phyloP scores from a whole-genome alignment of 1,140 invertebrate genomes.

The Mya arenaria region DNA sequence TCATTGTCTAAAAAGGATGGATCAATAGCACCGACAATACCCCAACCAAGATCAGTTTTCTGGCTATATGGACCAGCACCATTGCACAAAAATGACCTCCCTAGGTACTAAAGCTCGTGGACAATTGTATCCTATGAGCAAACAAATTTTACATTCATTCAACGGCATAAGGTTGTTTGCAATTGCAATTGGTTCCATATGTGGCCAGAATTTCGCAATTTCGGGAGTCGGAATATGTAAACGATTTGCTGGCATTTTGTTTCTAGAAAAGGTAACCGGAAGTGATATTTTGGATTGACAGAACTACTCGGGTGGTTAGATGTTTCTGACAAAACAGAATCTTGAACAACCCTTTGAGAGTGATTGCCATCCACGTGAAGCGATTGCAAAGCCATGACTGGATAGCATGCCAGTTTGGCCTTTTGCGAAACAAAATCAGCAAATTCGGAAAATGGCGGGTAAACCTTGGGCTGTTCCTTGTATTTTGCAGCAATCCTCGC shows the following conservation, averaged over 20 bases:
- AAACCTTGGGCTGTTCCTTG: no score
- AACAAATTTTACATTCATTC: slow-evolving; percentile 6
- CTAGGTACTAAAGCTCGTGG: slow-evolving; percentile 13
- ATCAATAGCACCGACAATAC: slow-evolving; percentile 36
- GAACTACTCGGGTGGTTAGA: no score
- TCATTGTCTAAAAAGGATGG: background rate
- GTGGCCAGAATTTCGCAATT: slow-evolving; percentile 29
- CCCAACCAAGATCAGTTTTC: slow-evolving; percentile 43
- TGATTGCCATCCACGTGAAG: no score
- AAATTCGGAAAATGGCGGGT: no score
- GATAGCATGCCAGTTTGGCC: no score
- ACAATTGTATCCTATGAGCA: slow-evolving; percentile 53
- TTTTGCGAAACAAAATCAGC: no score
- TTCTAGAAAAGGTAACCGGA: slow-evolving; percentile 34
- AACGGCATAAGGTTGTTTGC: background rate
- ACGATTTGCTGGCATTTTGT: slow-evolving; percentile 48
- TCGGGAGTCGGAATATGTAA: slow-evolving; percentile 46
- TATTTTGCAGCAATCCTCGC: no score
- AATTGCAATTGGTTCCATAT: slow-evolving; percentile 21
- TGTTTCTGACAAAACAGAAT: no score
- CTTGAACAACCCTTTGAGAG: no score
- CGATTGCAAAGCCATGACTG: no score
- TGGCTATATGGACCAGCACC: slow-evolving; percentile 29
- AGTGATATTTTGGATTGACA: slow-evolving; percentile 23
- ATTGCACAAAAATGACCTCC: slow-evolving; percentile 11